Conservation (phyloP, 2,113 vertebrate species). For the Guaruba guarouba region DNA sequence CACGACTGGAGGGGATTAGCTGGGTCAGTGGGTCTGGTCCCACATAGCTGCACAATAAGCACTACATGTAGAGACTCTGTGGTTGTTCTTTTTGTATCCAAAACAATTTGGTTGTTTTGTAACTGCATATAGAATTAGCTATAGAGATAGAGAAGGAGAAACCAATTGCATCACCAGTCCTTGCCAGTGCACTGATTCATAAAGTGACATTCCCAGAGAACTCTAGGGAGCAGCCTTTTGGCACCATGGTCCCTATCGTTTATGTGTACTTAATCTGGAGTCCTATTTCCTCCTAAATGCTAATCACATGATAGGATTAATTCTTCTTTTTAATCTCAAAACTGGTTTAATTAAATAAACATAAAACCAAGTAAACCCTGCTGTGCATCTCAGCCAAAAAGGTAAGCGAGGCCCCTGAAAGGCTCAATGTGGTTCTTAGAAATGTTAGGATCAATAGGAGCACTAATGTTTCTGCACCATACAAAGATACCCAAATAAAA, state of each 20-base stretch:
- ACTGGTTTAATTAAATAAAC: not conserved
- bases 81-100: not conserved
- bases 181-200: not conserved
- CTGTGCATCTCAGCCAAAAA: not conserved
- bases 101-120: not conserved
- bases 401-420: not conserved
- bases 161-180: not conserved
- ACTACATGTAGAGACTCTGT: not conserved
- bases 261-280: not conserved
- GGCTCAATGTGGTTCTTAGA: not conserved
- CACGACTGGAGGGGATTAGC: not conserved
- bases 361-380: not conserved
- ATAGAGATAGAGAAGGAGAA: not conserved
- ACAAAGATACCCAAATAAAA: not conserved
- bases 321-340: slow-evolving; percentile 25
- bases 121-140: not conserved
- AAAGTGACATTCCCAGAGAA: not conserved
- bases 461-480: not conserved
- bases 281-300: not conserved
- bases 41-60: not conserved
- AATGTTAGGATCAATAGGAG: not conserved
- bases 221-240: not conserved
- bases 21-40: not conserved
- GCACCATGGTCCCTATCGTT: accelerated
- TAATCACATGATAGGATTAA: slow-evolving; percentile 5